phyloP scores from a whole-genome alignment of 1,140 invertebrate species.

The Drosophila varians region DNA sequence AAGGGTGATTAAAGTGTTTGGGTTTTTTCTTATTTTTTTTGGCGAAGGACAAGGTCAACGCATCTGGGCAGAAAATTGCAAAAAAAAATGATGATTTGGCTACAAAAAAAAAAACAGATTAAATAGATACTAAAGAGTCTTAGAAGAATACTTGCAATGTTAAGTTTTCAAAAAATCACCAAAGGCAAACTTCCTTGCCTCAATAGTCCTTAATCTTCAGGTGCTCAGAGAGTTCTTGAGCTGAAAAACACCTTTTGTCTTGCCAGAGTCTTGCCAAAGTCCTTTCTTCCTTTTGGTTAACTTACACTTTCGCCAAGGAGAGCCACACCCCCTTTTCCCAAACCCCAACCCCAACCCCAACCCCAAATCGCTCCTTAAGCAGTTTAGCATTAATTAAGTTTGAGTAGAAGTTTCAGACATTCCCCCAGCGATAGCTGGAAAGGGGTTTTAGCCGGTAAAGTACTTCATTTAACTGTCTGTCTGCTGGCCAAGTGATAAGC shows the following conservation, averaged over 20 bases:
- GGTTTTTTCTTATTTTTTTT: background rate
- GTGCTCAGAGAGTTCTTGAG: background rate
- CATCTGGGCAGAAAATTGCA: slow-evolving; percentile 42
- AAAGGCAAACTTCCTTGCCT: background rate
- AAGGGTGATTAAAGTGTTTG: background rate
- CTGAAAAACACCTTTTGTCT: background rate
- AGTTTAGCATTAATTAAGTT: slow-evolving; percentile 81
- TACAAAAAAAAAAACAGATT: background rate
- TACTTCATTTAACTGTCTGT: slow-evolving; percentile 68
- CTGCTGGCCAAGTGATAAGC: slow-evolving; percentile 72
- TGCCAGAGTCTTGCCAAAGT: background rate
- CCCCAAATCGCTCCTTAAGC: slow-evolving; percentile 59
- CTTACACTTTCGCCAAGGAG: slow-evolving; percentile 27
- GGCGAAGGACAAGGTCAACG: slow-evolving; percentile 21
- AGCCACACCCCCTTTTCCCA: background rate
- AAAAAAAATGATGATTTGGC: background rate
- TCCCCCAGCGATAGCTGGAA: background rate
- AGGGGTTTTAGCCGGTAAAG: slow-evolving; percentile 30
- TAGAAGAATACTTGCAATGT: too few relatives aligned
- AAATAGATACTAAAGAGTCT: too few relatives aligned
- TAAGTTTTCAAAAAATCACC: background rate
- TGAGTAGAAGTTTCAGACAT: slow-evolving; percentile 61
- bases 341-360: background rate
- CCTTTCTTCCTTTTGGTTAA: slow-evolving; percentile 1
- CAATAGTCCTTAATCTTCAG: background rate